Conservation (phyloP, 2,797 vertebrate species). For the Pipistrellus pipistrellus region DNA sequence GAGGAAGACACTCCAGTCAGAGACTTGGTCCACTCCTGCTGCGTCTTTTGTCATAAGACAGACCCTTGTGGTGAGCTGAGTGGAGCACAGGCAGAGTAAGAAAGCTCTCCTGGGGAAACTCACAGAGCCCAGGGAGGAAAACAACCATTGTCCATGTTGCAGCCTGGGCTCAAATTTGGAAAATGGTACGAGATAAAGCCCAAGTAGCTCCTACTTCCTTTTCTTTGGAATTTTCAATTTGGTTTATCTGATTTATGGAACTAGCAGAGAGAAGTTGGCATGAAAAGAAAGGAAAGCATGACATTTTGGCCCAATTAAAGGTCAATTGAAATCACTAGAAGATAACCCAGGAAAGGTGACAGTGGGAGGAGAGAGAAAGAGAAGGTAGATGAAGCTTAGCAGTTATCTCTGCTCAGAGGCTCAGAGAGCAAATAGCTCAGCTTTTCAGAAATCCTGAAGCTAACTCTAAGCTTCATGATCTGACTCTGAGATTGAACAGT, state of each 20-base stretch:
- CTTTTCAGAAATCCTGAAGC: background rate
- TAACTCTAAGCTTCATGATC: background rate
- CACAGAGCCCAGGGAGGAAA: background rate
- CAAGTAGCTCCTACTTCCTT: background rate
- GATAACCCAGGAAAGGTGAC: background rate
- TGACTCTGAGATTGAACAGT: background rate
- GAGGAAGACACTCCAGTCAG: background rate
- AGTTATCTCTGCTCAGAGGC: background rate
- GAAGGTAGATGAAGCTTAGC: background rate
- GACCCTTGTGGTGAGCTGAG: too few species aligned
- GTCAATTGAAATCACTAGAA: background rate
- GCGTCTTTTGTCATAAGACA: background rate
- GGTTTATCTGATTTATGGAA: background rate
- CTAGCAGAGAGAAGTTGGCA: background rate
- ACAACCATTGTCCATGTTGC: rapidly evolving
- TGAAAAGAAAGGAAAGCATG: background rate
- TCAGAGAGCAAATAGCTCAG: background rate
- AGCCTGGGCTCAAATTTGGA: background rate
- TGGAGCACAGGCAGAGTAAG: background rate
- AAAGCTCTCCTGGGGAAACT: background rate
- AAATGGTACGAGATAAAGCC: background rate
- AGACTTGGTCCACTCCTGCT: background rate
- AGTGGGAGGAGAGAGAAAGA: background rate
- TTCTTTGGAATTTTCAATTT: background rate
- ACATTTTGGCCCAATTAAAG: background rate